Base-by-base conservation (phyloP, 1,140 invertebrate species). In the Manduca sexta region DNA sequence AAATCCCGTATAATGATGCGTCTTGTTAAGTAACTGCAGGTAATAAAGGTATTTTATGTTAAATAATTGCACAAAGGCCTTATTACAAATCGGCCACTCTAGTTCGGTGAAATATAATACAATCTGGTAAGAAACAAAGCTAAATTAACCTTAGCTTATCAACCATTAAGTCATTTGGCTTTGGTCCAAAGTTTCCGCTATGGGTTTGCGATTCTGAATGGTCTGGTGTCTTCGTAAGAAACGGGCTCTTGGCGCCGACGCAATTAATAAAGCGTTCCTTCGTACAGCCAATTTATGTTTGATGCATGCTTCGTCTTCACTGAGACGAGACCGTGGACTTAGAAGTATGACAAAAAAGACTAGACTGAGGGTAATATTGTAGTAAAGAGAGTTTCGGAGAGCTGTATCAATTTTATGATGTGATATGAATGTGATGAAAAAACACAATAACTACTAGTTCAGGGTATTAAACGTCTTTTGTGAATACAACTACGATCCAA, bases 121-220 rank as follows among this genome's bases (percentile, higher is more conserved):
- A 14, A 45, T 12, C 21, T 30, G 49, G 54, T 43, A 52, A 26
- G 60, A 67, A 65, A 72, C 69, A 74, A 74, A 64, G 69, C 69
- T 53, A 62, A 65, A 71, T 73, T 69, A 77, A 74, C 71, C 64
- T 67, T 61, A 49, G 63, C 66, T 74, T 77, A 77, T 73, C 69
- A 73, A 55, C 64, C 68, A 65, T 67, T 71, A 69, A 69, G 61
- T 74, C 64, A 75, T 71, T 75, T 75, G 72, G 72, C 65, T 15
- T 10, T 15, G 26, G 6, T 49, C 72, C 68, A 73, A 73, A 66
- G 51, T 64, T 73, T 67, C 60, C 57, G 42, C 45, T 47, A 43
- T 46, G n/a, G 40, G 35, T 42, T 48, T 37, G 18, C 51, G 40
- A 53, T 53, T 49, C 51, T 50, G 44, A 26, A 47, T 39, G 33